A percentile compares a stretch with the other conserved stretches of the same genome.
These are phyloP conservation scores for Cyclophora albipunctata DNA, from an alignment of 2,888 invertebrate species.

Conservation along the genomic window DNA sequence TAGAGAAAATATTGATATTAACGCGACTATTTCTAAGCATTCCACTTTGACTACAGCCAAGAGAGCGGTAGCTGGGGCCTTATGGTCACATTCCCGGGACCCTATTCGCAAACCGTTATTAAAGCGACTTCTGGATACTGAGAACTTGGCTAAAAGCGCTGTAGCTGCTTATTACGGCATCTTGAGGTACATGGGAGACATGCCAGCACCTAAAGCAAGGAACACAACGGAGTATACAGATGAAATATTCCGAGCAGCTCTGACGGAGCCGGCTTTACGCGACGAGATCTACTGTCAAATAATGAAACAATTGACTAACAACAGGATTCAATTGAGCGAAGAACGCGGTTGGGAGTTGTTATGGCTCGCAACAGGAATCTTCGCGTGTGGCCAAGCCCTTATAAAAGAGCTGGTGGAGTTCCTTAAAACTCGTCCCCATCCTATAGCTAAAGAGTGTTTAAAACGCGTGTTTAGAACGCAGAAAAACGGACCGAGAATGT, in stretches of 20 bases:
- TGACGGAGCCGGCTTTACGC: slow-evolving; percentile 83
- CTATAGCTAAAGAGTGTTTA: slow-evolving; percentile 87
- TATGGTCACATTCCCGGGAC: slow-evolving; percentile 89
- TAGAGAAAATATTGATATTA: slow-evolving; percentile 67
- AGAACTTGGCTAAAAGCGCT: slow-evolving; percentile 82
- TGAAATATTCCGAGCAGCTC: slow-evolving; percentile 86
- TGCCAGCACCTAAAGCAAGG: slow-evolving; percentile 86
- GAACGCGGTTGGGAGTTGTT: slow-evolving; percentile 96
- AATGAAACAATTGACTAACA: slow-evolving; percentile 94
- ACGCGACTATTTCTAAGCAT: slow-evolving; percentile 75
- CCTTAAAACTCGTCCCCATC: slow-evolving; percentile 81
- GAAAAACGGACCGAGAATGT: slow-evolving; percentile 83
- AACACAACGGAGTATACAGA: slow-evolving; percentile 90
- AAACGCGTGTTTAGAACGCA: slow-evolving; percentile 86
- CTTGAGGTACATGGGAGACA: slow-evolving; percentile 90
- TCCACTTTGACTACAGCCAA: slow-evolving; percentile 80
- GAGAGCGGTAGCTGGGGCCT: slow-evolving; percentile 79
- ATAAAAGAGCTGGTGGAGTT: slow-evolving; percentile 86
- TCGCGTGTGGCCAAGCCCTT: slow-evolving; percentile 84
- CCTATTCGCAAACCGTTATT: slow-evolving; percentile 89
- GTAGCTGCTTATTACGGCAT: slow-evolving; percentile 84
- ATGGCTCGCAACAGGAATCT: slow-evolving; percentile 92
- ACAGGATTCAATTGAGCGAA: slow-evolving; percentile 87
- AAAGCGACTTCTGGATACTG: slow-evolving; percentile 82
- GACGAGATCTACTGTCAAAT: slow-evolving; percentile 97